Percentiles rank a stretch among this genome's conserved stretches.
phyloP scores from a whole-genome alignment of 2,888 invertebrate species.

The Heliconius cydno region DNA sequence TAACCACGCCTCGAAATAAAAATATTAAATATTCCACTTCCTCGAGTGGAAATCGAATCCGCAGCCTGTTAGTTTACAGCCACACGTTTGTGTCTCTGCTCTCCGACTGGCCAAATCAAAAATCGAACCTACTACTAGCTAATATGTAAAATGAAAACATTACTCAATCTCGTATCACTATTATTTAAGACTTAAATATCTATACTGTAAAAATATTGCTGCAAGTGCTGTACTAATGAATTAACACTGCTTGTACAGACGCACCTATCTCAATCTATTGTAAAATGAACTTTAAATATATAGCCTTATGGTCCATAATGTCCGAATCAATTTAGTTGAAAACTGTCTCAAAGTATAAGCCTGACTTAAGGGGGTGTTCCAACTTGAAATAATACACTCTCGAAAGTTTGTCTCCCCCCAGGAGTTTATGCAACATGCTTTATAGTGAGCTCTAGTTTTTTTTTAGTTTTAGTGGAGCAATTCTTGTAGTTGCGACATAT shows the following conservation, averaged over 20 bases:
- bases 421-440: constrained; percentile 42
- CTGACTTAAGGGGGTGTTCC: constrained; percentile 46
- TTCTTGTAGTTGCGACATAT: neutral
- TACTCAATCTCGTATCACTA: neutral
- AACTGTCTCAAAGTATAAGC: constrained; percentile 55
- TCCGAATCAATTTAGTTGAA: constrained; percentile 46
- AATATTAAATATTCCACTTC: neutral
- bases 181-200: constrained; percentile 10
- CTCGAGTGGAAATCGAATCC: neutral
- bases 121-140: neutral
- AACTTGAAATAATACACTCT: constrained; percentile 52
- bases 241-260: constrained; percentile 5
- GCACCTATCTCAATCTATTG: neutral
- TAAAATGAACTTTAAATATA: neutral
- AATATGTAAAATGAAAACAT: neutral
- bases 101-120: neutral
- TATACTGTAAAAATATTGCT: constrained; percentile 19
- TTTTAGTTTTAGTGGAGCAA: neutral
- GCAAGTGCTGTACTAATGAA: constrained; percentile 22
- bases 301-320: neutral
- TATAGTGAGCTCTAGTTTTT: constrained; percentile 8
- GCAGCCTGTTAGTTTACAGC: neutral
- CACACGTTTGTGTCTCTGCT: neutral
- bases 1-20: neutral
- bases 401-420: constrained; percentile 38